Percentiles rank a stretch among this genome's conserved stretches.
Conservation (phyloP, 2,113 vertebrate genomes). For the Clarias gariepinus region DNA sequence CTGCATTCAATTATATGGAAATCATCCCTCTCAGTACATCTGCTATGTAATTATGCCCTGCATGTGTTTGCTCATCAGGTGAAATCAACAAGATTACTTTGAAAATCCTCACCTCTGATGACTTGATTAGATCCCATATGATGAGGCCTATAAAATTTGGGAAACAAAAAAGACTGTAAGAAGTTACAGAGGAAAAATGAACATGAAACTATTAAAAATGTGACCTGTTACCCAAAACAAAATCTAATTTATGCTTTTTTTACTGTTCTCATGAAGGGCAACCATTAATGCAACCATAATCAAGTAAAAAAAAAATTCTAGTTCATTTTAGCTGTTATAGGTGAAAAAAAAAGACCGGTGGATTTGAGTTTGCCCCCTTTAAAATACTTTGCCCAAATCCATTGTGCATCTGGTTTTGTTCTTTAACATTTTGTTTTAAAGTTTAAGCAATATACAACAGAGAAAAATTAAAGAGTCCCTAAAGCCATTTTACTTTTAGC, state of each 20-base stretch:
- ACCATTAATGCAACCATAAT: too few species aligned
- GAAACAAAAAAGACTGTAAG: constrained; percentile 35
- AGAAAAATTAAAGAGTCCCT: neutral
- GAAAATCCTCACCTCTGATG: constrained; percentile 44
- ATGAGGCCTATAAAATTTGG: constrained; percentile 4
- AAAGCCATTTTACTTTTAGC: constrained; percentile 1
- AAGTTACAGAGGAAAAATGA: neutral
- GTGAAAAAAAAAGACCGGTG: neutral
- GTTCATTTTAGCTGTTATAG: neutral
- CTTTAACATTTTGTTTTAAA: neutral
- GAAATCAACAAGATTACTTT: constrained; percentile 53
- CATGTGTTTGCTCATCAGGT: constrained; percentile 55
- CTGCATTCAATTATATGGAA: constrained; percentile 67
- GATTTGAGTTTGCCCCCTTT: neutral
- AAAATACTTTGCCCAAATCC: neutral
- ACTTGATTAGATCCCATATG: constrained; percentile 44
- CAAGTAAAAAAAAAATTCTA: neutral
- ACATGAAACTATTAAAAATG: neutral
- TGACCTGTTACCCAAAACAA: neutral
- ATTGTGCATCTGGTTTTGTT: neutral
- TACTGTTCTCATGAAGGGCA: neutral
- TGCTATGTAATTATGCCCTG: constrained; percentile 53
- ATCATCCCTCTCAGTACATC: constrained; percentile 59
- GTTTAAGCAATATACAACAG: constrained; percentile 12
- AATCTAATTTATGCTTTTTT: neutral